Conservation (phyloP, 2,797 vertebrate genomes). For the Iguana delicatissima region DNA sequence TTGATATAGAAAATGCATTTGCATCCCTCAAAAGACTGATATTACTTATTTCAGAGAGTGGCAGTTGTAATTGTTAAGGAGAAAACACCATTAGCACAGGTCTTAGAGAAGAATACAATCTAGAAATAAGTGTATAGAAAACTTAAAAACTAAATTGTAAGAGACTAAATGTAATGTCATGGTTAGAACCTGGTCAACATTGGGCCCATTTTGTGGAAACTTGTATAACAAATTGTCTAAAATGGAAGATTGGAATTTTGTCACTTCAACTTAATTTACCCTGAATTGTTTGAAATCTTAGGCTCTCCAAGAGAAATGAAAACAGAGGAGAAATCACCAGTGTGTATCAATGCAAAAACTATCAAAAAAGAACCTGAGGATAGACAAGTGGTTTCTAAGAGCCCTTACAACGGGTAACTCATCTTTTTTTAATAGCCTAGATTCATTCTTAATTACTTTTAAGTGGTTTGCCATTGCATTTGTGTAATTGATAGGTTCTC, state of each 20-base stretch:
- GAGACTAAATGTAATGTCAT: background rate
- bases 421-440: background rate
- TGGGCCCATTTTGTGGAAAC: background rate
- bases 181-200: background rate
- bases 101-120: background rate
- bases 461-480: background rate
- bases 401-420: slow-evolving; percentile 94
- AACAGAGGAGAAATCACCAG: slow-evolving; percentile 91
- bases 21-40: too few species aligned
- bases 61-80: background rate
- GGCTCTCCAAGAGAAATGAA: slow-evolving; percentile 92
- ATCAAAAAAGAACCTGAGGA: slow-evolving; percentile 93
- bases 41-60: background rate
- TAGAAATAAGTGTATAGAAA: too few species aligned
- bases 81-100: background rate
- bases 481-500: background rate
- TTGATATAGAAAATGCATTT: background rate
- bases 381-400: slow-evolving; percentile 91
- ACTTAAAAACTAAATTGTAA: background rate
- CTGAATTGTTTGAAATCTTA: slow-evolving; percentile 56
- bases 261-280: background rate
- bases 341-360: slow-evolving; percentile 85
- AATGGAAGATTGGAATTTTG: background rate
- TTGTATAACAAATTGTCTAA: background rate
- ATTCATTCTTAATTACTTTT: background rate